Conservation (phyloP, 2,888 invertebrate genomes). For the Nemurella pictetii region DNA sequence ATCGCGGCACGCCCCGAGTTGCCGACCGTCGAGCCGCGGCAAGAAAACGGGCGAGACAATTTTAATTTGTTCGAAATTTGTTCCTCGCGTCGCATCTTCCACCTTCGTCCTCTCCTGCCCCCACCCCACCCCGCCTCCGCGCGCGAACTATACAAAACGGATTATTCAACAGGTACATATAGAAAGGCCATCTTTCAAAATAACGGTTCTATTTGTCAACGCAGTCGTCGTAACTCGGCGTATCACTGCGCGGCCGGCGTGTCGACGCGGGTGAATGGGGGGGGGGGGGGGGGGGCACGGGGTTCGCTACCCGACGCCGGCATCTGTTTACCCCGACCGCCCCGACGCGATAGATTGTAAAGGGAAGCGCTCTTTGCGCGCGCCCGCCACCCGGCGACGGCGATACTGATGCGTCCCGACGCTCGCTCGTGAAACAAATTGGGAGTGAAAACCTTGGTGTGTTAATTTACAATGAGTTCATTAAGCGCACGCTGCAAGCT, state of each 20-base stretch:
- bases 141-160: neutral
- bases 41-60: neutral
- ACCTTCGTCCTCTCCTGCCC: neutral
- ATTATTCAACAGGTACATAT: neutral
- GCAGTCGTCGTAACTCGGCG: neutral
- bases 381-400: neutral
- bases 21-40: neutral
- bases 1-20: neutral
- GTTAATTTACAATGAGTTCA: slow-evolving; percentile 22
- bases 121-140: neutral
- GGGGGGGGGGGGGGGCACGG: too few species aligned
- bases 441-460: neutral
- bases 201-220: neutral
- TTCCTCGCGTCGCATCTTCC: neutral
- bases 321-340: neutral
- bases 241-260: neutral
- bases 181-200: neutral
- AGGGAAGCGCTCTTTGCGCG: neutral
- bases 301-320: neutral
- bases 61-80: neutral
- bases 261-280: neutral
- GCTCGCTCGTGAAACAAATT: neutral
- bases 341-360: neutral
- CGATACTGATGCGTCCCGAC: slow-evolving; percentile 2
- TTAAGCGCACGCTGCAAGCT: neutral